phyloP scores from a whole-genome alignment of 2,797 vertebrate genomes.

The Microctenopoma steveboyesi region DNA sequence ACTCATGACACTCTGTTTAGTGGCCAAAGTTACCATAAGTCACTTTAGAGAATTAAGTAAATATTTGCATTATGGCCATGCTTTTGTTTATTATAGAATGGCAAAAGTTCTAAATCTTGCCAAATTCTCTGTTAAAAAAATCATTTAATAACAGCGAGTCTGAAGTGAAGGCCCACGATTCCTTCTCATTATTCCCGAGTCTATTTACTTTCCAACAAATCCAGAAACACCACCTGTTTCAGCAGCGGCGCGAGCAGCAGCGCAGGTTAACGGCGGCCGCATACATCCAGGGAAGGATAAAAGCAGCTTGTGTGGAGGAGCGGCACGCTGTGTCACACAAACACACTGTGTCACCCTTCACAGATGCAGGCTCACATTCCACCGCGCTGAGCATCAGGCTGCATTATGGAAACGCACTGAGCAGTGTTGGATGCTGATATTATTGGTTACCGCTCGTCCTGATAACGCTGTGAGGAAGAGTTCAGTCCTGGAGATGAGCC shows the following conservation, averaged over 20 bases:
- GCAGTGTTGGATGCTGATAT: conserved; percentile 33
- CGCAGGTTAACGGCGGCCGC: conserved; percentile 59
- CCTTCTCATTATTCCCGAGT: conserved; percentile 87
- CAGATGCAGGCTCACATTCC: conserved; percentile 56
- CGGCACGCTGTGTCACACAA: conserved; percentile 33
- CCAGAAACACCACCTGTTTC: conserved; percentile 88
- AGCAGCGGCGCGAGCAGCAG: conserved; percentile 83
- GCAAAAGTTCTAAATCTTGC: conserved; percentile 95
- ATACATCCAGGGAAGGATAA: conserved; percentile 35
- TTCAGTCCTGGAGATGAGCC: conserved; percentile 46
- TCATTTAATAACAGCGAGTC: conserved; percentile 95
- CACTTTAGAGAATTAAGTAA: conserved; percentile 99
- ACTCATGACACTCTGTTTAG: conserved; percentile 97
- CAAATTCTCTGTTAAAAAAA: conserved; percentile 98
- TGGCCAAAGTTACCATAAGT: conserved; percentile 98
- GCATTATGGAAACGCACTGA: conserved; percentile 29
- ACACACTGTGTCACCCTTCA: conserved; percentile 49
- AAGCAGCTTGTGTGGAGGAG: conserved; percentile 46
- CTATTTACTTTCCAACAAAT: conserved; percentile 92
- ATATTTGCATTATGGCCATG: conserved; percentile 98
- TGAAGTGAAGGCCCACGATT: conserved; percentile 85
- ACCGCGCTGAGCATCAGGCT: conserved; percentile 48
- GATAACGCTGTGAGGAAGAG: conserved; percentile 38
- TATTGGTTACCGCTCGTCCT: conserved; percentile 21
- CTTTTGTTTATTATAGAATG: conserved; percentile 99